Percentiles rank a stretch among this genome's conserved stretches.
Conservation (phyloP, 2,888 invertebrate species). For the Nephrotoma appendiculata region DNA sequence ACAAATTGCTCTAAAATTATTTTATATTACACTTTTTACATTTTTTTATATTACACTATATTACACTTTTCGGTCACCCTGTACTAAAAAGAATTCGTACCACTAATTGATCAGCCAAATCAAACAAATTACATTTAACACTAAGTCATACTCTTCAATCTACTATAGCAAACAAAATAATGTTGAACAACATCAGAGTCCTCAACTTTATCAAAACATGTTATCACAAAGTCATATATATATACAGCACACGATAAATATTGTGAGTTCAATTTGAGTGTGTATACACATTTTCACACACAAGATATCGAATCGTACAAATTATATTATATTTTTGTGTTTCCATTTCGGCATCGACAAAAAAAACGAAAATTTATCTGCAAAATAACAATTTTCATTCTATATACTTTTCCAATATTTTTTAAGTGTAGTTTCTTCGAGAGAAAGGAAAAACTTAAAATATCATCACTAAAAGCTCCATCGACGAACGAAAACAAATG, state of each 20-base stretch:
- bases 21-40: no score
- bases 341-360: not conserved
- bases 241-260: not conserved
- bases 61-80: no score
- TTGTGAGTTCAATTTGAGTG: not conserved
- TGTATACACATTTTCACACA: not conserved
- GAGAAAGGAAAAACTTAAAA: not conserved
- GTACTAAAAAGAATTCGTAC: no score
- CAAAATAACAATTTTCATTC: not conserved
- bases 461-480: not conserved
- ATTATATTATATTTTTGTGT: not conserved
- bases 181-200: not conserved
- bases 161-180: not conserved
- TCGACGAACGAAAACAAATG: not conserved
- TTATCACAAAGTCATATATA: not conserved
- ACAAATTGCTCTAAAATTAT: no score
- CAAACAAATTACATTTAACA: no score
- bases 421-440: not conserved
- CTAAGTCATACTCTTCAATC: no score
- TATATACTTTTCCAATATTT: not conserved
- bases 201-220: not conserved
- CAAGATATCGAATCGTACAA: not conserved
- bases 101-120: no score
- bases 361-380: not conserved
- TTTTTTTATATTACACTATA: no score